A percentile compares a stretch with the other conserved stretches of the same genome.
These are phyloP conservation scores for Drosophila auraria DNA, from an alignment of 1,140 invertebrate species.

Conservation along the genomic window DNA sequence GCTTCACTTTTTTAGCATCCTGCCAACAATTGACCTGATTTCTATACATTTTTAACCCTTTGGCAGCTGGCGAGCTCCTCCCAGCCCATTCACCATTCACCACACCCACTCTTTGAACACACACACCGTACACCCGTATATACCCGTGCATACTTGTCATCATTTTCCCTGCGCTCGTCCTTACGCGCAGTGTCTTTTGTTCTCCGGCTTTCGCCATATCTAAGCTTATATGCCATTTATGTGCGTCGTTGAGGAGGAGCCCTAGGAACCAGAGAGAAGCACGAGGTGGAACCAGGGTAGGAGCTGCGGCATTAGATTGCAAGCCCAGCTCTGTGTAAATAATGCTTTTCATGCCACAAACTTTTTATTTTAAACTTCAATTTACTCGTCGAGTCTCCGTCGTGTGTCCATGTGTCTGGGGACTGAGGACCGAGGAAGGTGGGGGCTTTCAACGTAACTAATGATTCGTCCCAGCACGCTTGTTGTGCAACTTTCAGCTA, in stretches of 20 bases:
- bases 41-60: conserved; percentile 74
- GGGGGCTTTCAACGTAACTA: conserved; percentile 65
- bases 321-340: conserved; percentile 60
- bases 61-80: conserved; percentile 43
- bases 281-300: not conserved
- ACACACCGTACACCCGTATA: conserved; percentile 1
- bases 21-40: conserved; percentile 82
- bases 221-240: conserved; percentile 67
- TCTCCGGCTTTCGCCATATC: conserved; percentile 62
- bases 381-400: conserved; percentile 59
- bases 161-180: conserved; percentile 69
- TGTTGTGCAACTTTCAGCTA: conserved; percentile 66
- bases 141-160: conserved; percentile 52
- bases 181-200: conserved; percentile 73
- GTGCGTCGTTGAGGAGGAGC: conserved; percentile 36
- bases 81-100: conserved; percentile 34
- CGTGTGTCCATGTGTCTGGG: conserved; percentile 14
- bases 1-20: conserved; percentile 63
- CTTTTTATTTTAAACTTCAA: conserved; percentile 81
- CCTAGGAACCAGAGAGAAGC: not conserved
- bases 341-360: conserved; percentile 72
- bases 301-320: conserved; percentile 10
- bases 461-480: conserved; percentile 61
- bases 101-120: conserved; percentile 29
- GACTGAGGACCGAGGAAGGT: not conserved